Evolutionary conservation across 2,797 vertebrate genomes (phyloP).

Genomic region (Poeciliopsis paucimaculata): DNA sequence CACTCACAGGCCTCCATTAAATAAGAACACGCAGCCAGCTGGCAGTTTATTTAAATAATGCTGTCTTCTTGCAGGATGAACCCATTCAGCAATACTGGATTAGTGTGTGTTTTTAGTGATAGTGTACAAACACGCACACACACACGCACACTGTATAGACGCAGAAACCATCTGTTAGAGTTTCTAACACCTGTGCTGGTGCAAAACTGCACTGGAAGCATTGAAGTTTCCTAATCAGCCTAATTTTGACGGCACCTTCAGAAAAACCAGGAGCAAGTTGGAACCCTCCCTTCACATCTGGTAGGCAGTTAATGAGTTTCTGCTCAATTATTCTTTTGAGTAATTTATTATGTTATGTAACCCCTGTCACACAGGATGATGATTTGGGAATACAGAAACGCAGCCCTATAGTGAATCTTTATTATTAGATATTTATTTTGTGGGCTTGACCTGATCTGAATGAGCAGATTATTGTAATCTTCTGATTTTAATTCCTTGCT

Average conservation of each 20-base stretch:
- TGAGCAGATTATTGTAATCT: slow-evolving; percentile 33
- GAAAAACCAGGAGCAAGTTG: slow-evolving; percentile 46
- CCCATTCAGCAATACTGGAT: not conserved
- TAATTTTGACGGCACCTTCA: slow-evolving; percentile 45
- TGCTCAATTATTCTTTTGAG: slow-evolving; percentile 21
- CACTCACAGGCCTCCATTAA: not conserved
- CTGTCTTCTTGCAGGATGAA: not conserved
- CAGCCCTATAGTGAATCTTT: not conserved
- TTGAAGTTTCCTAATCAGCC: slow-evolving; percentile 39
- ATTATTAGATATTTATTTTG: not conserved
- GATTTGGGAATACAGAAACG: not conserved
- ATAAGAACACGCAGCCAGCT: not conserved
- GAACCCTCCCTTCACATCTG: slow-evolving; percentile 46
- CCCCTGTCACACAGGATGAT: slow-evolving; percentile 1
- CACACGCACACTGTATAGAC: slow-evolving; percentile 11
- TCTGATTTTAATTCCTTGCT: slow-evolving; percentile 15
- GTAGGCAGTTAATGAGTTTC: slow-evolving; percentile 36
- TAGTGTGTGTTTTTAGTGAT: not conserved
- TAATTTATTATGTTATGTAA: slow-evolving; percentile 28
- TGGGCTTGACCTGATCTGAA: slow-evolving; percentile 22
- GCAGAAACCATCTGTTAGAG: slow-evolving; percentile 54
- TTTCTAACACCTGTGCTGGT: slow-evolving; percentile 62
- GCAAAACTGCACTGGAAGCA: slow-evolving; percentile 57
- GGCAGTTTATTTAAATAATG: not conserved
- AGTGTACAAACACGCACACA: slow-evolving; percentile 8